phyloP scores from a whole-genome alignment of 2,113 vertebrate genomes.

The Progne subis region DNA sequence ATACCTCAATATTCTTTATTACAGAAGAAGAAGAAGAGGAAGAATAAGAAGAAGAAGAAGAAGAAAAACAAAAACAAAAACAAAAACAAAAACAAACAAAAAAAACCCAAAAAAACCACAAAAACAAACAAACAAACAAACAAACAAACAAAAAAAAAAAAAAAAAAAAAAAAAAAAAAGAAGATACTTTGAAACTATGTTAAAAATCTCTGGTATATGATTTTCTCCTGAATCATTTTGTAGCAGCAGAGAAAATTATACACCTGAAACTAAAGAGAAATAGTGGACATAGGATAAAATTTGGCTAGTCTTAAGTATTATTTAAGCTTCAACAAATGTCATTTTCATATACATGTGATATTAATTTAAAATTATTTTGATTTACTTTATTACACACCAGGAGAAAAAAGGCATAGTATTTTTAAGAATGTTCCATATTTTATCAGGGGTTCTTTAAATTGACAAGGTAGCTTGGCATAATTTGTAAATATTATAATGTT shows the following conservation, averaged over 20 bases:
- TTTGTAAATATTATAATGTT: neutral
- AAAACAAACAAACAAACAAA: too few relatives aligned
- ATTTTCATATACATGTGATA: neutral
- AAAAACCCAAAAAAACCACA: too few relatives aligned
- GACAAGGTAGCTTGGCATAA: neutral
- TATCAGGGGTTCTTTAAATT: neutral
- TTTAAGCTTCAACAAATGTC: neutral
- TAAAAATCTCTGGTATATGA: neutral
- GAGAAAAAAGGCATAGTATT: rapidly evolving
- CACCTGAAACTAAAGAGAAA: neutral
- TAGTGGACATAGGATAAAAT: neutral
- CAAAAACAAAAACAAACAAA: too few relatives aligned
- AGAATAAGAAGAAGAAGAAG: too few relatives aligned
- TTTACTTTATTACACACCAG: neutral
- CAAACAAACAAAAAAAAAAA: neutral
- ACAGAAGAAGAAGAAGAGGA: neutral
- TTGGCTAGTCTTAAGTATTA: neutral
- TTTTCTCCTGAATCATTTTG: neutral
- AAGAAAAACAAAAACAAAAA: too few relatives aligned
- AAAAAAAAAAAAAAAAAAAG: neutral
- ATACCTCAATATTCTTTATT: neutral
- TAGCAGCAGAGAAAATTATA: neutral
- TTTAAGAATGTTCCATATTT: neutral
- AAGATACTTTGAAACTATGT: neutral
- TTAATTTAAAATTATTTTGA: neutral